Evolutionary conservation across 2,797 vertebrate species (phyloP).

Genomic region (Aphelocoma californica): DNA sequence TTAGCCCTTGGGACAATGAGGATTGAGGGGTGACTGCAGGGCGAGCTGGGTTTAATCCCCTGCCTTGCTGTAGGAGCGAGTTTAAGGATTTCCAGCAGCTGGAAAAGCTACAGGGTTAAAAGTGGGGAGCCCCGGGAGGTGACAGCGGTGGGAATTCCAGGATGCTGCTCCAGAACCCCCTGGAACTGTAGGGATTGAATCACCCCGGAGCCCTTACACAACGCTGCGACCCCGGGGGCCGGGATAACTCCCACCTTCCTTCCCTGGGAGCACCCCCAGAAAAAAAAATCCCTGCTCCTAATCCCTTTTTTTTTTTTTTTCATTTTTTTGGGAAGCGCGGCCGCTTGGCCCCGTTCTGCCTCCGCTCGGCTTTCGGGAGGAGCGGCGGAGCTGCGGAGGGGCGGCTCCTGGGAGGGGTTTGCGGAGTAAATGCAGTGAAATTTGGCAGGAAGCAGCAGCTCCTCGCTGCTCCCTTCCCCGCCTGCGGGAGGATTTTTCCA

Average conservation of each 20-base stretch:
- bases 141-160: not conserved
- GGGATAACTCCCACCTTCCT: no score
- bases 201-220: accelerated
- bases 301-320: no score
- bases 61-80: accelerated
- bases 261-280: accelerated
- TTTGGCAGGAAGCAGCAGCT: not conserved
- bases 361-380: not conserved
- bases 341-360: not conserved
- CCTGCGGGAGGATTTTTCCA: not conserved
- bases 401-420: not conserved
- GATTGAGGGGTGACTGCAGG: not conserved
- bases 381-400: not conserved
- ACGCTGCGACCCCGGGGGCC: no score
- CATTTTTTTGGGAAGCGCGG: not conserved
- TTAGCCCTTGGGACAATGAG: accelerated
- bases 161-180: not conserved
- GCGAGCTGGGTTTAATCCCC: not conserved
- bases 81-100: not conserved
- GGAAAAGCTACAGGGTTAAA: not conserved
- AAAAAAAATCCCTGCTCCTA: accelerated
- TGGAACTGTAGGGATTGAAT: accelerated
- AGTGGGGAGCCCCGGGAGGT: not conserved
- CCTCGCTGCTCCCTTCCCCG: not conserved
- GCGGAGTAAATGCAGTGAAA: not conserved